Percentiles rank a stretch among this genome's conserved stretches.
Conservation (phyloP, 2,113 vertebrate species). For the Xiphias gladius region DNA sequence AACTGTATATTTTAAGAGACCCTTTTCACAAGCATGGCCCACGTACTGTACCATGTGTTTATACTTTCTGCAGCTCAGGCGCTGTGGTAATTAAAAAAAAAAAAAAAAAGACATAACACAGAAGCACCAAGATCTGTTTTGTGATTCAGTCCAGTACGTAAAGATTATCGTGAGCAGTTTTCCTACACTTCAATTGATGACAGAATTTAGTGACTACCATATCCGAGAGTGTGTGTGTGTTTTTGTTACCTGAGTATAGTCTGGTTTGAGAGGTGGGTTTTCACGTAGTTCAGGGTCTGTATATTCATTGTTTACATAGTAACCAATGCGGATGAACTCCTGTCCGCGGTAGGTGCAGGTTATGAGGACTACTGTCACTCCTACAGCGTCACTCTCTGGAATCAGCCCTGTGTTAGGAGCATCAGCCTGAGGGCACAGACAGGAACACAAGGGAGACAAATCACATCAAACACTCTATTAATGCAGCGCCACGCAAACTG, state of each 20-base stretch:
- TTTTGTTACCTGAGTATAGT: slow-evolving; percentile 89
- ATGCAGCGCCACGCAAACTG: neutral
- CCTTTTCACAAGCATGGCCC: neutral
- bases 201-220: neutral
- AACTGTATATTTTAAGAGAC: neutral
- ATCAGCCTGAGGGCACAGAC: slow-evolving; percentile 84
- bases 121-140: neutral
- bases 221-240: neutral
- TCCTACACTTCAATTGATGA: neutral
- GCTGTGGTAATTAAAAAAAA: too few species aligned
- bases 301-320: slow-evolving; percentile 96
- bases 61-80: neutral
- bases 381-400: slow-evolving; percentile 92
- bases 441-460: slow-evolving; percentile 27
- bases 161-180: neutral
- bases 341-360: slow-evolving; percentile 93
- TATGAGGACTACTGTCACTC: slow-evolving; percentile 92
- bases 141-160: neutral
- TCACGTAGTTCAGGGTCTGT: slow-evolving; percentile 89
- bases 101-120: neutral
- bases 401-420: slow-evolving; percentile 90
- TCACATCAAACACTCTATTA: neutral
- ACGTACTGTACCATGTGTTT: neutral
- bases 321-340: slow-evolving; percentile 94
- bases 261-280: slow-evolving; percentile 90